Conservation (phyloP, 2,113 vertebrate genomes). For the Onychostoma macrolepis region DNA sequence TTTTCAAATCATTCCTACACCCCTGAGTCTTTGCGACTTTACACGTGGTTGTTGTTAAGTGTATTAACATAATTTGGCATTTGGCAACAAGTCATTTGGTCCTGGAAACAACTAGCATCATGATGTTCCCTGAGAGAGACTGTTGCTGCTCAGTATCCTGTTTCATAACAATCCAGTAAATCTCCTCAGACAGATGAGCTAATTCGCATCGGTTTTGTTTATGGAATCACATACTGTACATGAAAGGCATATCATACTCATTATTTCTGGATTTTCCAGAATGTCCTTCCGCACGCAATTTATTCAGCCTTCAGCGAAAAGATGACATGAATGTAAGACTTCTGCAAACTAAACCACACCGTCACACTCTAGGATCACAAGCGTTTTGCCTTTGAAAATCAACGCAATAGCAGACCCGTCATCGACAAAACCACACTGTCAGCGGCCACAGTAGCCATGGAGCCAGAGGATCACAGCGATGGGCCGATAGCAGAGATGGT, state of each 20-base stretch:
- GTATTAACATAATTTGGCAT: neutral
- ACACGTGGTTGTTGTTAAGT: constrained; percentile 5
- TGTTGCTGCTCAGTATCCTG: neutral
- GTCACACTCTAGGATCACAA: constrained; percentile 8
- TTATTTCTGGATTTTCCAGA: constrained; percentile 29
- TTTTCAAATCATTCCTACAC: neutral
- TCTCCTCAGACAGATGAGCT: constrained; percentile 24
- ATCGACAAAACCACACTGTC: neutral
- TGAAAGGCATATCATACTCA: neutral
- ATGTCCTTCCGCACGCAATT: constrained; percentile 25
- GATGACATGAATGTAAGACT: constrained; percentile 14
- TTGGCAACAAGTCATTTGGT: constrained; percentile 4
- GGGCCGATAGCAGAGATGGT: constrained; percentile 16
- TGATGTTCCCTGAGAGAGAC: constrained; percentile 5
- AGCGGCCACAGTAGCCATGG: neutral
- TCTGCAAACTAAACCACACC: constrained; percentile 13
- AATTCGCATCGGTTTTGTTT: constrained; percentile 7
- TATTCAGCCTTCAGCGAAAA: neutral
- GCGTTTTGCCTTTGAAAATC: neutral
- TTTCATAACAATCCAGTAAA: constrained; percentile 17
- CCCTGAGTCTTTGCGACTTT: neutral
- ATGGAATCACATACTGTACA: constrained; percentile 10
- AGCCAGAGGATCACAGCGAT: constrained; percentile 28
- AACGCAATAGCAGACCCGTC: neutral
- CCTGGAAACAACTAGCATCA: constrained; percentile 14